These are phyloP conservation scores for Torymus tubicola DNA, from an alignment of 2,888 invertebrate genomes.

Conservation along the genomic window DNA sequence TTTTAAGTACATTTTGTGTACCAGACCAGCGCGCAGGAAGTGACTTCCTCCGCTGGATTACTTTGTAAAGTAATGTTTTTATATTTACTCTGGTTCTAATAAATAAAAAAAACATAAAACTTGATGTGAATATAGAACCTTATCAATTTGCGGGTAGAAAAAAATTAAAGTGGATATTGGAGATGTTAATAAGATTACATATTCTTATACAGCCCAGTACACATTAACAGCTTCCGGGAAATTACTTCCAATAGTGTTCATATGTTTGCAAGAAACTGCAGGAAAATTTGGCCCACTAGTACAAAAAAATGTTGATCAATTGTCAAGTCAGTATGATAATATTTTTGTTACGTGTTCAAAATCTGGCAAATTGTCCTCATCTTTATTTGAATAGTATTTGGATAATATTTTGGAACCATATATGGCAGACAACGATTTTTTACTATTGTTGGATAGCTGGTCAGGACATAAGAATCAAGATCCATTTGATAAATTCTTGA, in stretches of 20 bases:
- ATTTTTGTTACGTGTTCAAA: constrained; percentile 54
- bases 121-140: constrained; percentile 50
- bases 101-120: no score
- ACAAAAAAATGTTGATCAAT: constrained; percentile 54
- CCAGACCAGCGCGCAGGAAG: no score
- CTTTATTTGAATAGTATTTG: constrained; percentile 6
- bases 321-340: constrained; percentile 49
- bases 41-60: no score
- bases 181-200: constrained; percentile 50
- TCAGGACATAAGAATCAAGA: constrained; percentile 6
- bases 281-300: constrained; percentile 56
- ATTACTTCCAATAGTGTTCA: constrained; percentile 39
- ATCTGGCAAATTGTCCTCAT: constrained; percentile 59
- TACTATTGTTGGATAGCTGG: constrained; percentile 24
- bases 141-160: not conserved
- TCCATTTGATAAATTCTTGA: constrained; percentile 19
- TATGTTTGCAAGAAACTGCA: constrained; percentile 51
- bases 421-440: constrained; percentile 20
- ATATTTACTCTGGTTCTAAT: no score
- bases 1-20: no score
- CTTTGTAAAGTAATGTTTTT: no score
- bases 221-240: constrained; percentile 47
- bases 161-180: constrained; percentile 7
- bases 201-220: constrained; percentile 56
- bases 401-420: constrained; percentile 2